phyloP scores from a whole-genome alignment of 2,797 vertebrate species.

The Smutsia temminckii region DNA sequence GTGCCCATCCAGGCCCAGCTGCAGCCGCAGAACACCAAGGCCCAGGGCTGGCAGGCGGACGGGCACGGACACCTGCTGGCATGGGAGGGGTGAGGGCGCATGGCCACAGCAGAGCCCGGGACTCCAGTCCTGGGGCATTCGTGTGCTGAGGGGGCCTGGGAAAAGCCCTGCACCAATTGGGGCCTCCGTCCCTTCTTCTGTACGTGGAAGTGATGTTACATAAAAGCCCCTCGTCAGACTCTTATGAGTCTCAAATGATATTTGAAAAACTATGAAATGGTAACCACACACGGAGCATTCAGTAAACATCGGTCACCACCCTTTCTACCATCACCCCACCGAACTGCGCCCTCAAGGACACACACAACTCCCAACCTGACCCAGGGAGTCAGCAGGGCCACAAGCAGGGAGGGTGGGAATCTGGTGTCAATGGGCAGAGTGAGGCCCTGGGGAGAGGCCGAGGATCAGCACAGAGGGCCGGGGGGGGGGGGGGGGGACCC shows the following conservation, averaged over 20 bases:
- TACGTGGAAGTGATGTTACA: accelerated
- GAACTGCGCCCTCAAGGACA: neutral
- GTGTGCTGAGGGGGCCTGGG: neutral
- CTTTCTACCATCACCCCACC: too few relatives aligned
- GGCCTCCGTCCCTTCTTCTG: neutral
- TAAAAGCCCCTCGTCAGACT: neutral
- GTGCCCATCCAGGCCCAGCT: conserved; percentile 87
- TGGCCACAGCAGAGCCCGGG: accelerated
- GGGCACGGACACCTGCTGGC: conserved; percentile 91
- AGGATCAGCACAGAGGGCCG: neutral
- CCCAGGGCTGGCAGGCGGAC: conserved; percentile 92
- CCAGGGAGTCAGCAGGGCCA: neutral
- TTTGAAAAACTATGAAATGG: neutral
- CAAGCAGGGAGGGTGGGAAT: neutral
- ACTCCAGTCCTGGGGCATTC: neutral
- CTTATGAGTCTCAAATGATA: neutral
- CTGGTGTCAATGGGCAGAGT: neutral
- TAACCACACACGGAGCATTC: neutral
- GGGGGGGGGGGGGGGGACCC: conserved; percentile 39
- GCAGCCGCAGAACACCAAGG: conserved; percentile 92
- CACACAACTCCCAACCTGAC: neutral
- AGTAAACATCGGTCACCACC: neutral
- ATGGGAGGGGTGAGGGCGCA: neutral
- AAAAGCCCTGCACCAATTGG: neutral
- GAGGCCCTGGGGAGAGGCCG: neutral